Evolutionary conservation across 1,140 invertebrate genomes (phyloP), one percentile per base, ranked within the genome.

Genomic region (Drosophila ananassae): DNA sequence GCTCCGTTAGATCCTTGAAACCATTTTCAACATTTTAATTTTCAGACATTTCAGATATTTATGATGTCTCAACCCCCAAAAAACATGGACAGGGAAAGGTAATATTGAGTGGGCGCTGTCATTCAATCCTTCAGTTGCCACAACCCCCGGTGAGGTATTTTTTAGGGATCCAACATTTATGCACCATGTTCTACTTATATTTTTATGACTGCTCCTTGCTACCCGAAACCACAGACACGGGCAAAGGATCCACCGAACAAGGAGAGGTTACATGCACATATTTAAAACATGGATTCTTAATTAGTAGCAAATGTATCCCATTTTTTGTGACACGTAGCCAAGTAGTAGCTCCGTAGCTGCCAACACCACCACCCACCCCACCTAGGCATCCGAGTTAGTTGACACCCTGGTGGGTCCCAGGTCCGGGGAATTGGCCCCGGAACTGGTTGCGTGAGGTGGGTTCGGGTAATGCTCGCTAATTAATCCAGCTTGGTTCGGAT

Each of bases 201-300:
- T 87, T 87, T 87, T 89, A 87, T 87, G 83, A 79, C 83, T 74
- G 75, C 71, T 79, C 47, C 79, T 73, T 79, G 83, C 74, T 63
- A 79, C 62, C 61, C 59, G 53, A 87, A 76, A 76, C 82, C 82
- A 78, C 74, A 77, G 72, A 58, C 74, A 67, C 30, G 46, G 46
- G 10, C 34, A n/a, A 46, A 64, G 62, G 60, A 47, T 53, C 41
- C 62, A 50, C 46, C 34, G 77, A 66, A 80, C 55, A 57, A 62
- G 74, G 44, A 81, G 80, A 66, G 51, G 32, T 24, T 25, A 61
- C 51, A 61, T 55, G 28, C 37, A 73, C 66, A 90, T 82, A 81
- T 90, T 77, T 89, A 63, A 90, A 91, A 91, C 90, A 91, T 90
- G 89, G 84, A 87, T 91, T 91, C 76, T 91, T 91, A 91, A 91